Evolutionary conservation across 2,797 vertebrate genomes (phyloP).

Genomic region (Takifugu ocellatus): DNA sequence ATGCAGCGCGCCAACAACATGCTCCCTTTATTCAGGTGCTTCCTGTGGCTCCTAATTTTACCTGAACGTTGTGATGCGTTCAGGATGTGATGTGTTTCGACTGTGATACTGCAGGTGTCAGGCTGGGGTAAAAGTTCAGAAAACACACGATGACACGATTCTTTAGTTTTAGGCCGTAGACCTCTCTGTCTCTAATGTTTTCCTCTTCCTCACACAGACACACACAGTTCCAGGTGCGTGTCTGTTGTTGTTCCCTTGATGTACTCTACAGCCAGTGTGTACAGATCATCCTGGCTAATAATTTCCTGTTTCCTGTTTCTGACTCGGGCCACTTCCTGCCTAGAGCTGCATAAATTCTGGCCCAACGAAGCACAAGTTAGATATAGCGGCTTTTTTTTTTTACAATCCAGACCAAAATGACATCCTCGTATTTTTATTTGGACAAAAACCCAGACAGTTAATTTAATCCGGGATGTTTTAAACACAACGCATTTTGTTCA

Average conservation of each 20-base stretch:
- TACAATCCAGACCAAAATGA: constrained; percentile 2
- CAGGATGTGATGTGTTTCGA: constrained; percentile 52
- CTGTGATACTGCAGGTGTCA: constrained; percentile 47
- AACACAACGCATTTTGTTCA: too few species aligned
- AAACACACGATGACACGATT: constrained; percentile 9
- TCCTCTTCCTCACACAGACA: constrained; percentile 40
- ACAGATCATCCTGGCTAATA: constrained; percentile 75
- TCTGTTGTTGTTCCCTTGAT: constrained; percentile 68
- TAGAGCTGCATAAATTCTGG: constrained; percentile 25
- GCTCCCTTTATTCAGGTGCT: constrained; percentile 56
- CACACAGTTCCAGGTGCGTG: constrained; percentile 23
- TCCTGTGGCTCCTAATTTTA: constrained; percentile 59
- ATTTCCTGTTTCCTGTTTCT: constrained; percentile 77
- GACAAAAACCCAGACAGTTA: constrained; percentile 11
- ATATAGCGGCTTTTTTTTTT: constrained; percentile 5
- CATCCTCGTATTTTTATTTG: constrained; percentile 23
- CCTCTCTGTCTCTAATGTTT: constrained; percentile 32
- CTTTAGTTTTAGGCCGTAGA: constrained; percentile 22
- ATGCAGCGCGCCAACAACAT: constrained; percentile 24
- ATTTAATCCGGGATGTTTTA: constrained; percentile 10
- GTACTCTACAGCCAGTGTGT: constrained; percentile 67
- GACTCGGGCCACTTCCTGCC: constrained; percentile 62
- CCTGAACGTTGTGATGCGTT: constrained; percentile 50
- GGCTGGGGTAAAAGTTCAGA: constrained; percentile 16
- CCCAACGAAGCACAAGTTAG: constrained; percentile 21